Percentiles rank a stretch among this genome's conserved stretches.
Evolutionary conservation across 2,888 invertebrate genomes (phyloP).

Genomic region (Toxonevra muliebris): DNA sequence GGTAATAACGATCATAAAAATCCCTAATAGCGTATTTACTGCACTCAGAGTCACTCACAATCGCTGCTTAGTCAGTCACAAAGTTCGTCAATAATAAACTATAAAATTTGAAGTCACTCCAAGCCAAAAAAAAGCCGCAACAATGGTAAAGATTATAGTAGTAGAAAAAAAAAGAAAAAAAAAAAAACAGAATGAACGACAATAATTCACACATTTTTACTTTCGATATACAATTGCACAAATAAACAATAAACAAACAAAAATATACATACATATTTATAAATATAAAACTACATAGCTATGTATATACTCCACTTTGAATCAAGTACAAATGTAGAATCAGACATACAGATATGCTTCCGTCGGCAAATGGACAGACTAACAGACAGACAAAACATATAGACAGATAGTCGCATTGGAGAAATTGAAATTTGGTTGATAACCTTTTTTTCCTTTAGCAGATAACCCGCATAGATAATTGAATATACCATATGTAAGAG

Average conservation of each 20-base stretch:
- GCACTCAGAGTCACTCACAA: too few relatives aligned
- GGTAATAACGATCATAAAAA: too few relatives aligned
- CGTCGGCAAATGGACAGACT: slow-evolving; percentile 44
- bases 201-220: slow-evolving; percentile 7
- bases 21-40: neutral
- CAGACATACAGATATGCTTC: slow-evolving; percentile 12
- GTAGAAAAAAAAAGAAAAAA: neutral
- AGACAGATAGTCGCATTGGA: neutral
- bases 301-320: too few relatives aligned
- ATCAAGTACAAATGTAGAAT: neutral
- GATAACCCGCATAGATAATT: slow-evolving; percentile 60
- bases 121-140: neutral
- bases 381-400: neutral
- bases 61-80: too few relatives aligned
- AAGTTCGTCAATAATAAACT: neutral
- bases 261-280: too few relatives aligned
- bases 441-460: slow-evolving; percentile 35
- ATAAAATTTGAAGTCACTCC: neutral
- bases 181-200: neutral
- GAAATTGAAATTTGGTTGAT: slow-evolving; percentile 30
- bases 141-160: neutral
- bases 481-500: slow-evolving; percentile 33
- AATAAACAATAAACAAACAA: neutral
- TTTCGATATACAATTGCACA: neutral
- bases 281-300: too few relatives aligned